Evolutionary conservation across 92 coral and sea anemone species (phyloP).

Genomic region (Micromussa lordhowensis): DNA sequence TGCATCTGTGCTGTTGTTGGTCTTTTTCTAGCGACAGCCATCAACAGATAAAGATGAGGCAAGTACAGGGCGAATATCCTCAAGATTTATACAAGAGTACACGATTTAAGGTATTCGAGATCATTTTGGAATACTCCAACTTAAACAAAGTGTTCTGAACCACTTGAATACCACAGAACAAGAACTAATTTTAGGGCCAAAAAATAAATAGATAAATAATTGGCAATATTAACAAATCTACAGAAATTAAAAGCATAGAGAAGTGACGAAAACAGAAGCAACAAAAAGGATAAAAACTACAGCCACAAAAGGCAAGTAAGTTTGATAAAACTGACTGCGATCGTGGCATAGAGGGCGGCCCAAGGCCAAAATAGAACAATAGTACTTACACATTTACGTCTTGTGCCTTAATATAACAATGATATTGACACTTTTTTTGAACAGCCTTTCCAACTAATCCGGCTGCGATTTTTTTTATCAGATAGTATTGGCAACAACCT

Average conservation of each 20-base stretch:
- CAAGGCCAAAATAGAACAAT: not conserved
- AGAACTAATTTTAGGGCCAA: too few species aligned
- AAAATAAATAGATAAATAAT: too few species aligned
- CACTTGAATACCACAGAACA: too few species aligned
- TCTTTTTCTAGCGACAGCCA: not conserved
- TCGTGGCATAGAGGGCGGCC: not conserved
- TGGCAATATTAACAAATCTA: too few species aligned
- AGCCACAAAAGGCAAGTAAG: not conserved
- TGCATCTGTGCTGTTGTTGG: not conserved
- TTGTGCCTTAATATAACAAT: too few species aligned
- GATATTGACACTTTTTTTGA: too few species aligned
- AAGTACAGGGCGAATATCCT: not conserved
- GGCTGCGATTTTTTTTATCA: too few species aligned
- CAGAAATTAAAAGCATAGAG: not conserved
- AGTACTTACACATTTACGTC: too few species aligned
- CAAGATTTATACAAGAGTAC: not conserved
- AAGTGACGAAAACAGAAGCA: not conserved
- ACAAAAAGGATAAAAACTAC: too few species aligned
- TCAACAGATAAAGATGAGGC: not conserved
- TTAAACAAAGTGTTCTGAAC: too few species aligned
- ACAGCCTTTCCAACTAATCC: too few species aligned
- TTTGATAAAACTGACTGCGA: not conserved
- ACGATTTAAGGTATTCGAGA: not conserved
- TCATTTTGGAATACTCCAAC: not conserved
- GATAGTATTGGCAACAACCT: too few species aligned